Conservation (phyloP, 2,797 vertebrate genomes). For the Silurus lanzhouensis region DNA sequence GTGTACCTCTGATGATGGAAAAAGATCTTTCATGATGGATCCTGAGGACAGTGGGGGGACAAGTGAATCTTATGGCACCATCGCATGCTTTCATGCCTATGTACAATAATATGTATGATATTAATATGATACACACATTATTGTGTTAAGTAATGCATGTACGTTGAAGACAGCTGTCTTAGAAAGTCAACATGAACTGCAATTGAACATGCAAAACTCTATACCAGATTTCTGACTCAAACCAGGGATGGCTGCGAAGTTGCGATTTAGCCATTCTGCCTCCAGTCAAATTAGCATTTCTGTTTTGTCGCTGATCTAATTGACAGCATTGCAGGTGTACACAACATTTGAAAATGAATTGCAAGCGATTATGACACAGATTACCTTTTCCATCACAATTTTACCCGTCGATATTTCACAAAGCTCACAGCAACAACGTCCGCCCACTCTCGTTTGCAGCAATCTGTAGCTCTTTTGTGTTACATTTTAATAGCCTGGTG, state of each 20-base stretch:
- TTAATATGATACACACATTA: too few relatives aligned
- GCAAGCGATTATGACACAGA: constrained; percentile 8
- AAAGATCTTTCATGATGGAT: background rate
- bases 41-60: background rate
- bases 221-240: background rate
- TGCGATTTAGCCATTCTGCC: too few relatives aligned
- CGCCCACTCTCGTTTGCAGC: background rate
- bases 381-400: background rate
- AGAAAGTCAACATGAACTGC: too few relatives aligned
- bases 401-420: constrained; percentile 4
- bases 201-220: background rate
- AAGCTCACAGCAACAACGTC: too few relatives aligned
- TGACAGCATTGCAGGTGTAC: background rate
- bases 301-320: background rate
- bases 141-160: too few relatives aligned
- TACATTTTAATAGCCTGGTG: constrained; percentile 23
- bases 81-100: background rate
- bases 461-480: constrained; percentile 3
- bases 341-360: background rate
- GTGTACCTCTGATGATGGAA: background rate
- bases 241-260: background rate
- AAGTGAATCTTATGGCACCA: background rate
- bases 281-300: background rate
- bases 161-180: too few relatives aligned
- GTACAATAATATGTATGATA: too few relatives aligned